Percentiles rank a stretch among this genome's conserved stretches.
phyloP scores from a whole-genome alignment of 1,140 invertebrate species.

The Saccostrea glomerata region DNA sequence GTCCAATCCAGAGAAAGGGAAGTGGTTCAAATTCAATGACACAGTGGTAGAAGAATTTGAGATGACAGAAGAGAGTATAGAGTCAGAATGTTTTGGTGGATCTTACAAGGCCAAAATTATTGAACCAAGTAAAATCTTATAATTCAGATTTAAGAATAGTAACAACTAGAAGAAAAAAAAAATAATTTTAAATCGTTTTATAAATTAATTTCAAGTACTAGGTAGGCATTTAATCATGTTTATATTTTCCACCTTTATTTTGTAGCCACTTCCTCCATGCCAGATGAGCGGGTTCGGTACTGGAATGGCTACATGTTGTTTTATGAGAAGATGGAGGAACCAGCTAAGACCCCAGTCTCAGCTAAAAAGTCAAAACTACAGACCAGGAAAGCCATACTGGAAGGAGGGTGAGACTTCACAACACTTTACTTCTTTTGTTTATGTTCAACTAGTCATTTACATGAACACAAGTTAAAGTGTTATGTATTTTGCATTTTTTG shows the following conservation, averaged over 20 bases:
- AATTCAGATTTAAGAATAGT: too few relatives aligned
- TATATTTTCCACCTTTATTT: not conserved
- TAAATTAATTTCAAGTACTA: not conserved
- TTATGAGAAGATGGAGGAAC: slow-evolving; percentile 76
- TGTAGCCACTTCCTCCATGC: slow-evolving; percentile 56
- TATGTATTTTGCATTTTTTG: too few relatives aligned
- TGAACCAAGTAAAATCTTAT: slow-evolving; percentile 75
- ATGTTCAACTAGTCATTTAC: too few relatives aligned
- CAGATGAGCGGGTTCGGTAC: slow-evolving; percentile 76
- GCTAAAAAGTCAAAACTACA: slow-evolving; percentile 75
- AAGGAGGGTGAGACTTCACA: slow-evolving; percentile 61
- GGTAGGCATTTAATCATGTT: not conserved
- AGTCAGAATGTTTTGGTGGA: slow-evolving; percentile 79
- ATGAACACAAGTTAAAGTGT: too few relatives aligned
- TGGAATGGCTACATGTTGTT: slow-evolving; percentile 79
- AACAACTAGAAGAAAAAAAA: too few relatives aligned
- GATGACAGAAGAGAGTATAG: slow-evolving; percentile 78
- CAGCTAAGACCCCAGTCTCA: slow-evolving; percentile 69
- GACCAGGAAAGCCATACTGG: slow-evolving; percentile 60
- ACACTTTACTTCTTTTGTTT: too few relatives aligned
- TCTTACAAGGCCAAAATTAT: slow-evolving; percentile 81
- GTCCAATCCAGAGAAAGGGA: slow-evolving; percentile 78
- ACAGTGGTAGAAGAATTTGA: slow-evolving; percentile 78
- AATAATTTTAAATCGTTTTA: not conserved
- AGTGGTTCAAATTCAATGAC: slow-evolving; percentile 79